Percentiles rank a stretch among this genome's conserved stretches.
Conservation (phyloP, 2,797 vertebrate genomes). For the Artibeus lituratus region DNA sequence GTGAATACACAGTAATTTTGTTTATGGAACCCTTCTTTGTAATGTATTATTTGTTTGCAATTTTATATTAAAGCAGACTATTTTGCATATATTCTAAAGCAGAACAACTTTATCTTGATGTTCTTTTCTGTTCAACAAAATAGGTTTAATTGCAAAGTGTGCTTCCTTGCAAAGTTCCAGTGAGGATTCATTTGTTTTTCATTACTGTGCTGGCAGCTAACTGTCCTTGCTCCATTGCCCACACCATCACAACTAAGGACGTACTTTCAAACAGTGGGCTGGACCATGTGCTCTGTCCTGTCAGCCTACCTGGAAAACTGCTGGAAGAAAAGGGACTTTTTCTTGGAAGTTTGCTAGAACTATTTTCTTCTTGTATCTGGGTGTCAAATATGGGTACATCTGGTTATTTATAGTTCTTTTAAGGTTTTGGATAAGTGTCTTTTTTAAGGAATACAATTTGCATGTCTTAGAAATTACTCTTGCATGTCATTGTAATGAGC, state of each 20-base stretch:
- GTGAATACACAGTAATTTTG: neutral
- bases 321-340: neutral
- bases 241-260: constrained; percentile 16
- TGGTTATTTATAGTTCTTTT: neutral
- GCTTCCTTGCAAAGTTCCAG: constrained; percentile 22
- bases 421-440: neutral
- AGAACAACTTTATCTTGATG: constrained; percentile 19
- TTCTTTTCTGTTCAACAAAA: constrained; percentile 36
- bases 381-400: neutral
- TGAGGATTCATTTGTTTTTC: constrained; percentile 43
- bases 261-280: neutral
- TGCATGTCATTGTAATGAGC: neutral
- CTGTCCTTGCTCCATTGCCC: neutral
- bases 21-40: neutral
- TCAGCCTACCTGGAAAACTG: neutral
- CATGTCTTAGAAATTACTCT: neutral
- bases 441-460: neutral
- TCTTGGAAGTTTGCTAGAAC: neutral
- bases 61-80: constrained; percentile 20
- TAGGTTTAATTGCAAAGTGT: constrained; percentile 45
- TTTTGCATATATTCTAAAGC: constrained; percentile 15
- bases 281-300: neutral
- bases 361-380: neutral
- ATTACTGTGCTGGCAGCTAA: neutral
- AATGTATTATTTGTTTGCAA: constrained; percentile 11